Percentiles rank a stretch among this genome's conserved stretches.
Conservation (phyloP, 2,797 vertebrate genomes). For the Gallirallus australis region DNA sequence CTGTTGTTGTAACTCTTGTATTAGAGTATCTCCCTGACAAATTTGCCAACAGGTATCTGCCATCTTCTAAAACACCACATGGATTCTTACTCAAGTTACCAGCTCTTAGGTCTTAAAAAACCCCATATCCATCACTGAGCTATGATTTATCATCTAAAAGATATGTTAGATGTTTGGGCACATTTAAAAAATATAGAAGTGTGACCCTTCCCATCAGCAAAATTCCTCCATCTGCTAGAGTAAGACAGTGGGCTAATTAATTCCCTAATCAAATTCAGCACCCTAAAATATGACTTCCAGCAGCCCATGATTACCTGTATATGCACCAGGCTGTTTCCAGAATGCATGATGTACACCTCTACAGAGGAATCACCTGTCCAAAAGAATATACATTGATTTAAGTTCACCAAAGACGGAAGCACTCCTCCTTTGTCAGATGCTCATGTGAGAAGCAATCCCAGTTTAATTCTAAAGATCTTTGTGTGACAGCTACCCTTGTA, state of each 20-base stretch:
- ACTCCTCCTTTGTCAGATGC: not conserved
- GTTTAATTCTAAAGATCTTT: not conserved
- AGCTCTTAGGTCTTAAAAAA: not conserved
- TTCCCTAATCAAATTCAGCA: not conserved
- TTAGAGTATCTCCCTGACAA: not conserved
- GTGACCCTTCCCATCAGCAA: not conserved
- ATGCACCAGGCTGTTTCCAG: constrained; percentile 88
- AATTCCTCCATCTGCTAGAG: not conserved
- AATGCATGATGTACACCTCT: constrained; percentile 91
- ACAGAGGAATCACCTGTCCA: constrained; percentile 86
- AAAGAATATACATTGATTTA: constrained; percentile 63
- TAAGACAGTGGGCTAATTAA: not conserved
- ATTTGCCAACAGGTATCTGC: not conserved
- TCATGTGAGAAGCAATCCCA: not conserved
- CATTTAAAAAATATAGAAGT: not conserved
- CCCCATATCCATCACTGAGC: not conserved
- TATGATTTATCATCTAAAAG: not conserved
- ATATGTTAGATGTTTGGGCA: not conserved
- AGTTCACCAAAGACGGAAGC: not conserved
- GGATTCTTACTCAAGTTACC: not conserved
- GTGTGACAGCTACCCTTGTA: not conserved
- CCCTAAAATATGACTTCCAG: not conserved
- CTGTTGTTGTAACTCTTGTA: not conserved
- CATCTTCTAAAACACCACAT: not conserved
- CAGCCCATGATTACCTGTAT: constrained; percentile 86